Evolutionary conservation across 2,113 vertebrate genomes (phyloP), one percentile per base, ranked within the genome.

Genomic region (Stictonetta naevosa): DNA sequence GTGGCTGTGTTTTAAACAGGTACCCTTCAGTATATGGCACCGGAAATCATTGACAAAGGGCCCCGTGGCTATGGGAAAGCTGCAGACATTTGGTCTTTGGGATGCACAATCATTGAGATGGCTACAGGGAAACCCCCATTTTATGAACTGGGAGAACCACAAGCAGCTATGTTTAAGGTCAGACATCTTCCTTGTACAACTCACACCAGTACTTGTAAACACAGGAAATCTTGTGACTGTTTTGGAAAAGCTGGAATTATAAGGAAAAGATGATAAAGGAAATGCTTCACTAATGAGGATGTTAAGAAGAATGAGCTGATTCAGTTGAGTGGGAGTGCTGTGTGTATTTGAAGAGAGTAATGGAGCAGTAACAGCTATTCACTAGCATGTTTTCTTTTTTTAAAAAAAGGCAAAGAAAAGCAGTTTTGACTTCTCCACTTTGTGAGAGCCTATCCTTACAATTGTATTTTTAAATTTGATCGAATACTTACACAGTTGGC

Each of bases 91-190:
- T 99, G 99, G 99, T 99, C 99, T 50, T 92, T 99, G 94, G 99
- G 99, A 73, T 99, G 99, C 96, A 99, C 99, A 3, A 99, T 99
- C 95, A 99, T 99, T 44, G 99, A 99, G 96, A 99, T 99, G 99
- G 99, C 99, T 31, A 99, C 99, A 11, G 99, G 99, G 56, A 99
- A 99, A 85, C 99, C 99, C 15, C 99, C 99, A 0, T 99, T 99
- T 96, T 99, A 99, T 73, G 99, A 99, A 79, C 98, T 99, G 74
- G 99, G 99, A 92, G 99, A 99, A 72, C 99, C 99, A 4, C 99
- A 99, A 93, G 99, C 99, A 53, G 99, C 99, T 28, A 99, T 99
- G 99, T 99, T 99, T 97, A 99, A 99, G 99, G 99, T 99, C 95
- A 96, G 91, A 60, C 8, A 48, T 83, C 58, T 86, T 93, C 36